Conservation (phyloP, 2,113 vertebrate genomes). For the Gavia stellata region DNA sequence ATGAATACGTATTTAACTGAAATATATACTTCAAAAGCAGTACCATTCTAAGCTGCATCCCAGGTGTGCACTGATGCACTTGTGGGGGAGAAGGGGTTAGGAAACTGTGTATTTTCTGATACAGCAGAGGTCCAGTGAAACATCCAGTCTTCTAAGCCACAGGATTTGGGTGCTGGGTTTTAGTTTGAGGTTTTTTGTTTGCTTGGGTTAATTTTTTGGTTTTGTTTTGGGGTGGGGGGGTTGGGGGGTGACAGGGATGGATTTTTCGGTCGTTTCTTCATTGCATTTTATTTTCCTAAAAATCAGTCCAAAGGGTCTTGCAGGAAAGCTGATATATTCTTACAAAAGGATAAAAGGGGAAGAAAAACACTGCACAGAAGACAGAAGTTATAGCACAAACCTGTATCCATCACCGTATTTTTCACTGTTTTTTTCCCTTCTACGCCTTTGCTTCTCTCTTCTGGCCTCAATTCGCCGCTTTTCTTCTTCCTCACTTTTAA, state of each 20-base stretch:
- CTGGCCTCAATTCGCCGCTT: constrained; percentile 80
- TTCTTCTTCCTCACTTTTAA: constrained; percentile 79
- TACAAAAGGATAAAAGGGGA: background rate
- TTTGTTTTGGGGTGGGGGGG: background rate
- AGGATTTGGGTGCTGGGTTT: background rate
- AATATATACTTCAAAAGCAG: background rate
- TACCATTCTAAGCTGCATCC: background rate
- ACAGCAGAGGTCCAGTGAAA: background rate
- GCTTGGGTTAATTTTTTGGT: background rate
- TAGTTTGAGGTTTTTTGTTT: background rate
- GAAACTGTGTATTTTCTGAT: background rate
- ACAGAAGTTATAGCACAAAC: constrained; percentile 60
- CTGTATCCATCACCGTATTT: constrained; percentile 86
- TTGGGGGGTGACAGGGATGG: rapidly evolving
- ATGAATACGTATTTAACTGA: background rate
- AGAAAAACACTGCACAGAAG: background rate
- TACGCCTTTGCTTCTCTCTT: constrained; percentile 81
- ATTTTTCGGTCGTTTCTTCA: background rate
- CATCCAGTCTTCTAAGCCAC: background rate
- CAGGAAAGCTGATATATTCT: background rate
- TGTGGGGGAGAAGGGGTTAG: background rate
- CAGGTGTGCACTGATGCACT: background rate
- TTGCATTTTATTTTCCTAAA: background rate
- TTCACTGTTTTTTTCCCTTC: constrained; percentile 85
- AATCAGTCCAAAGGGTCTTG: background rate